phyloP scores from a whole-genome alignment of 2,797 vertebrate species.

The Crax fasciolata region DNA sequence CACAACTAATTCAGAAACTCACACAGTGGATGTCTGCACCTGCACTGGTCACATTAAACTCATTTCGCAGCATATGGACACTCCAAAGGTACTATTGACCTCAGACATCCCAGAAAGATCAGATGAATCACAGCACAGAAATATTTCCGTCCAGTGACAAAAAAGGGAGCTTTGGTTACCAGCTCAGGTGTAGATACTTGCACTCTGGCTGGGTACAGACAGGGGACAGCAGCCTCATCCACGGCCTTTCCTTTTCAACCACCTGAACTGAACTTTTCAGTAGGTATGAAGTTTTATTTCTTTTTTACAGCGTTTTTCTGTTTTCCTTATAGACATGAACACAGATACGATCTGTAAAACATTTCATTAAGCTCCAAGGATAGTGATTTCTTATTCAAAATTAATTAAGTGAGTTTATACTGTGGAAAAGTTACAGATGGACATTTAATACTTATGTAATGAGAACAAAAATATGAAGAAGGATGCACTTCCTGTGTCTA shows the following conservation, averaged over 20 bases:
- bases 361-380: constrained; percentile 50
- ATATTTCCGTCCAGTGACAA: neutral
- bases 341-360: constrained; percentile 40
- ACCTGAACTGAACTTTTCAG: neutral
- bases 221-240: neutral
- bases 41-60: neutral
- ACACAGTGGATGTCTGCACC: neutral
- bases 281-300: neutral
- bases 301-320: neutral
- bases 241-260: neutral
- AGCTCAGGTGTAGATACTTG: neutral
- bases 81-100: neutral
- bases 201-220: neutral
- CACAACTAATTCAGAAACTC: neutral
- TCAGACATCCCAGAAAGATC: neutral
- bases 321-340: neutral
- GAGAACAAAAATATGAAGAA: neutral
- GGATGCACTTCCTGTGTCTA: neutral
- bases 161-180: neutral
- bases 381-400: constrained; percentile 58
- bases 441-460: neutral
- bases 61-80: neutral
- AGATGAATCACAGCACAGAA: neutral
- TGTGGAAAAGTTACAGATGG: constrained; percentile 27
- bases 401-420: constrained; percentile 58